Evolutionary conservation across 2,797 vertebrate species (phyloP).

Genomic region (Sebastes alutus): DNA sequence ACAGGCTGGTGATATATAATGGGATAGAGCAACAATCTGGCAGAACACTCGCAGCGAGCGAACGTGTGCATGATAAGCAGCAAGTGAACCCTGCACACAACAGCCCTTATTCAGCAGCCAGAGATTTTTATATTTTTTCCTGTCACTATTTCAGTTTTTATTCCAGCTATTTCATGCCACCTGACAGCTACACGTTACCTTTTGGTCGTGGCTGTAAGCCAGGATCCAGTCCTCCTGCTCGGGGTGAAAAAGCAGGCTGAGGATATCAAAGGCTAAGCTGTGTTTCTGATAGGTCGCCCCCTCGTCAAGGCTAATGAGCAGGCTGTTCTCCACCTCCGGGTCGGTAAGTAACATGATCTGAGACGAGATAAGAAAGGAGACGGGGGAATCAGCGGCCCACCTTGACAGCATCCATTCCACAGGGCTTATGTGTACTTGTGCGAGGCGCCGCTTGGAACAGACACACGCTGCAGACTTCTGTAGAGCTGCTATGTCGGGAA

Average conservation of each 20-base stretch:
- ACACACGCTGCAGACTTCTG: slow-evolving; percentile 14
- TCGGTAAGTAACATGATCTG: slow-evolving; percentile 96
- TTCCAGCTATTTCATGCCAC: slow-evolving; percentile 33
- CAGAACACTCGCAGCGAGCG: neutral
- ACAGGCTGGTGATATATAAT: neutral
- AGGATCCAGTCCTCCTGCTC: slow-evolving; percentile 95
- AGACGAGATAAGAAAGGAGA: slow-evolving; percentile 66
- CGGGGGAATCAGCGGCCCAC: slow-evolving; percentile 58
- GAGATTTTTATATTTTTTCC: neutral
- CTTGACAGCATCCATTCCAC: slow-evolving; percentile 66
- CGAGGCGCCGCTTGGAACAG: slow-evolving; percentile 23
- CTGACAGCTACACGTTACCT: slow-evolving; percentile 80
- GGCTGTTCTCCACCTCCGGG: slow-evolving; percentile 94
- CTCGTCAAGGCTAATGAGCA: slow-evolving; percentile 95
- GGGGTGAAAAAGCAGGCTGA: slow-evolving; percentile 94
- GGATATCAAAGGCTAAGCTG: slow-evolving; percentile 92
- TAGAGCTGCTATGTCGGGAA: slow-evolving; percentile 23
- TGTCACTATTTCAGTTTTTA: slow-evolving; percentile 31
- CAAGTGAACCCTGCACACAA: slow-evolving; percentile 11
- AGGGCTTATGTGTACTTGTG: slow-evolving; percentile 56
- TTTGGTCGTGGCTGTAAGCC: slow-evolving; percentile 94
- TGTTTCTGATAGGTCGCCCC: slow-evolving; percentile 95
- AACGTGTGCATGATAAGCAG: neutral
- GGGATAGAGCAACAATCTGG: neutral
- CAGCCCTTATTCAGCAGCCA: neutral